phyloP scores from a whole-genome alignment of 2,113 vertebrate genomes.

The Phainopepla nitens region DNA sequence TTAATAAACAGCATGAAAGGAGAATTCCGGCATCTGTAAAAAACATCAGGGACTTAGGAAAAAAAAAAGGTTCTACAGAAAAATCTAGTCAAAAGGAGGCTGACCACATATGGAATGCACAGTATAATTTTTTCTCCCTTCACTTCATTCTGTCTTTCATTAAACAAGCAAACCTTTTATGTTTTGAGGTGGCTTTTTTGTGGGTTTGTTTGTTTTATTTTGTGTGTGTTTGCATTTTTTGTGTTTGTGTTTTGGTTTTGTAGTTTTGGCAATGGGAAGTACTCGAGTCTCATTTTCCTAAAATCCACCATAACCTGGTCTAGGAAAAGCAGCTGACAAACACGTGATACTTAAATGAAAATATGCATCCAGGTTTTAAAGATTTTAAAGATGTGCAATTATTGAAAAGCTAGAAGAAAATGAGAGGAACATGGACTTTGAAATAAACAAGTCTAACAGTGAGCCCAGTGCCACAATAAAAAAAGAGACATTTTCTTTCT shows the following conservation, averaged over 20 bases:
- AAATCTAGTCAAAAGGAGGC: neutral
- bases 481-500: neutral
- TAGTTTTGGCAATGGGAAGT: neutral
- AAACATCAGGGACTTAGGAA: neutral
- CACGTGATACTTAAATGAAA: rapidly evolving
- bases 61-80: neutral
- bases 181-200: neutral
- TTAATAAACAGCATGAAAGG: neutral
- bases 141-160: neutral
- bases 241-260: neutral
- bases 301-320: neutral
- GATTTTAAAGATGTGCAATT: neutral
- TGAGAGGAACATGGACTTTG: neutral
- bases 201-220: neutral
- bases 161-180: neutral
- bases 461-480: neutral
- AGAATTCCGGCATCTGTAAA: neutral
- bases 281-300: neutral
- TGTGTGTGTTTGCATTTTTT: neutral
- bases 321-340: neutral
- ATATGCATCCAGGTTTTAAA: neutral
- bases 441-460: neutral
- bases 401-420: neutral
- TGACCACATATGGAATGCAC: neutral
- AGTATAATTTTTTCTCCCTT: neutral